Percentiles rank a stretch among this genome's conserved stretches.
These are phyloP conservation scores for Drosophila subquinaria DNA, from an alignment of 2,888 invertebrate species.

Conservation along the genomic window DNA sequence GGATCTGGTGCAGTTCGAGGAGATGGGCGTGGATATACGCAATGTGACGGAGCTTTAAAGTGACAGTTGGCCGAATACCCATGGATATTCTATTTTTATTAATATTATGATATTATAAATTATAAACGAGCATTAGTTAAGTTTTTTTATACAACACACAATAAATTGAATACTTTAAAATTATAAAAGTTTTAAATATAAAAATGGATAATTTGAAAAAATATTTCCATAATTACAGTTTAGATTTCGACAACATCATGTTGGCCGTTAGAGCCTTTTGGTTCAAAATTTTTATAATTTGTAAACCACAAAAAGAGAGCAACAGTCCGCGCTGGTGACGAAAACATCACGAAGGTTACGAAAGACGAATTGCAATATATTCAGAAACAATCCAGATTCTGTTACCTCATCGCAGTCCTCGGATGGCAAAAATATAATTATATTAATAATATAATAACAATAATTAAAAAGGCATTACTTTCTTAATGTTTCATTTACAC, in stretches of 20 bases:
- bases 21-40: constrained; percentile 56
- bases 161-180: neutral
- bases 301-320: too few relatives aligned
- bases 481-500: too few relatives aligned
- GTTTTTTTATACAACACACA: neutral
- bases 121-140: neutral
- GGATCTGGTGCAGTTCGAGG: constrained; percentile 42
- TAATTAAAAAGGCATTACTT: too few relatives aligned
- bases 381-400: too few relatives aligned
- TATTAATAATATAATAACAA: too few relatives aligned
- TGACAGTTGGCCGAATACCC: neutral
- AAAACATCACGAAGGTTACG: too few relatives aligned
- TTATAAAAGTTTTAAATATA: neutral
- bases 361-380: too few relatives aligned
- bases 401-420: too few relatives aligned
- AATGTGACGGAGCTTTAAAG: constrained; percentile 37
- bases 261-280: neutral
- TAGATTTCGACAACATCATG: too few relatives aligned
- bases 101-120: neutral
- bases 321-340: too few relatives aligned
- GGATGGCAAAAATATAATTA: too few relatives aligned
- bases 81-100: constrained; percentile 15
- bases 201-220: neutral
- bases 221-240: neutral
- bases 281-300: too few relatives aligned